Evolutionary conservation across 1,140 invertebrate species (phyloP).

Genomic region (Zaprionus tsacasi): DNA sequence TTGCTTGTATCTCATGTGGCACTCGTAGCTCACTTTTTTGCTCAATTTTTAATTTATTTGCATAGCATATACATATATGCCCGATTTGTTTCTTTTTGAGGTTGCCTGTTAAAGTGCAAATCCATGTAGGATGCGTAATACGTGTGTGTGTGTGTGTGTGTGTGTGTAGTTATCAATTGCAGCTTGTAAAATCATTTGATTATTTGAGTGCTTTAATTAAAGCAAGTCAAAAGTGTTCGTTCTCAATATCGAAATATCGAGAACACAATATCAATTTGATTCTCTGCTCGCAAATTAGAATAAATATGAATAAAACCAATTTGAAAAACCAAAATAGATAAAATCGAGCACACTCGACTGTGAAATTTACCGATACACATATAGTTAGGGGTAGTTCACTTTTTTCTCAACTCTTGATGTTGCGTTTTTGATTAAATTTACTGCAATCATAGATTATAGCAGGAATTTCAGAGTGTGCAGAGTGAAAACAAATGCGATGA

Average conservation of each 20-base stretch:
- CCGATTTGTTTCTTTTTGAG: conserved; percentile 42
- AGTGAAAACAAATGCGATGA: background rate
- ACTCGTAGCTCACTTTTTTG: conserved; percentile 25
- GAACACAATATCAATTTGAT: conserved; percentile 30
- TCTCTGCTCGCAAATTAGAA: conserved; percentile 14
- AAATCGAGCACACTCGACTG: background rate
- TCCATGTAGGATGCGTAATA: conserved; percentile 25
- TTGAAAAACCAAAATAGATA: background rate
- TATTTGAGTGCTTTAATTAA: conserved; percentile 49
- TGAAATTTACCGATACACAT: background rate
- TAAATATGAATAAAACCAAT: conserved; percentile 12
- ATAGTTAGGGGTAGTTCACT: too few species aligned
- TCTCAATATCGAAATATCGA: background rate
- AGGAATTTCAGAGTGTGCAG: background rate
- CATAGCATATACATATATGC: background rate
- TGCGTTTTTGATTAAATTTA: conserved; percentile 1
- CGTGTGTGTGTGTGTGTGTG: too few species aligned
- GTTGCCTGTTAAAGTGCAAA: conserved; percentile 43
- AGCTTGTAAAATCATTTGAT: conserved; percentile 31
- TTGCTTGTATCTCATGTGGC: conserved; percentile 5
- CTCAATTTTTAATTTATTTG: conserved; percentile 47
- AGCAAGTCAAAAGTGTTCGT: conserved; percentile 35
- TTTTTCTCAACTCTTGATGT: background rate
- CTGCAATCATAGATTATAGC: background rate
- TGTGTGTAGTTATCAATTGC: background rate